phyloP scores from a whole-genome alignment of 2,113 vertebrate species.

The Dicentrarchus labrax region DNA sequence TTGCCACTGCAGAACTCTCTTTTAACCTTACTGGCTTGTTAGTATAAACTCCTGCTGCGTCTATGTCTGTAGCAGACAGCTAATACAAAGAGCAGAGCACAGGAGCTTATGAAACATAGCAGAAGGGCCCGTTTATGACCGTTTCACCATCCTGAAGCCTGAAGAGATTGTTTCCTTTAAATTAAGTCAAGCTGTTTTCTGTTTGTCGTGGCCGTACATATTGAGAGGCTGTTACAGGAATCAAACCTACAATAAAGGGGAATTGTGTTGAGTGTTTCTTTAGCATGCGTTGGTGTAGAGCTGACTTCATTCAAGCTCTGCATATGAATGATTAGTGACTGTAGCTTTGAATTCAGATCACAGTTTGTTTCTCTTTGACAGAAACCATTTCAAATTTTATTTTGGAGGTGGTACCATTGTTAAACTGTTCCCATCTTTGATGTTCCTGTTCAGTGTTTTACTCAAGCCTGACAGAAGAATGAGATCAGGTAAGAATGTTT shows the following conservation, averaged over 20 bases:
- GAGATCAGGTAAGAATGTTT: neutral
- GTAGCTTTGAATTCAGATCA: conserved; percentile 14
- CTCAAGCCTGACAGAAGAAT: neutral
- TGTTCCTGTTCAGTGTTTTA: neutral
- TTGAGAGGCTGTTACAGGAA: neutral
- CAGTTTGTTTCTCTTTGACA: conserved; percentile 1
- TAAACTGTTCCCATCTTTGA: neutral
- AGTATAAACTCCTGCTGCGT: neutral
- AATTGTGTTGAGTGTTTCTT: neutral
- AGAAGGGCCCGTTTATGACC: neutral
- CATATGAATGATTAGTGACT: neutral
- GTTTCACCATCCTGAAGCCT: neutral
- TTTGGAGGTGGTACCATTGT: neutral
- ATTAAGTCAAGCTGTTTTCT: neutral
- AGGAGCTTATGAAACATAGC: neutral
- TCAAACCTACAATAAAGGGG: neutral
- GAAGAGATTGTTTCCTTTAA: neutral
- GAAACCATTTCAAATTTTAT: conserved; percentile 4
- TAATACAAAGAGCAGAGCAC: neutral
- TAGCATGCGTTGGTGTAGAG: neutral
- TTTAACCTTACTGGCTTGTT: conserved; percentile 13
- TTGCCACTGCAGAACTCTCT: neutral
- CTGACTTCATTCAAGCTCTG: neutral
- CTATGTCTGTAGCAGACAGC: neutral
- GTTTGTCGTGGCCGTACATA: neutral